Conservation (phyloP, 2,113 vertebrate genomes). For the Chionodraco myersi region DNA sequence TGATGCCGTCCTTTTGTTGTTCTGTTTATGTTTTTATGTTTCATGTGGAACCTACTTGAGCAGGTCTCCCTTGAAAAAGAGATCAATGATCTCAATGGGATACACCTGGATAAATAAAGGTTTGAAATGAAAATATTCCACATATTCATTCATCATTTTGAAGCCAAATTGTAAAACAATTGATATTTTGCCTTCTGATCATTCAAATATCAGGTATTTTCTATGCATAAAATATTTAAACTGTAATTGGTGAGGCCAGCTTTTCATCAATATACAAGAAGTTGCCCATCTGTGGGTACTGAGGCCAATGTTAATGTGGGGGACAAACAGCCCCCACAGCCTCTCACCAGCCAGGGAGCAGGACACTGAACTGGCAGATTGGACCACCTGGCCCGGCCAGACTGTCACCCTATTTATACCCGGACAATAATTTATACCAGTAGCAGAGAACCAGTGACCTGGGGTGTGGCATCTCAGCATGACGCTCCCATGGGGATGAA, state of each 20-base stretch:
- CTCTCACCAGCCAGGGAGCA: constrained; percentile 46
- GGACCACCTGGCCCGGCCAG: constrained; percentile 80
- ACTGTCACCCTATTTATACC: constrained; percentile 82
- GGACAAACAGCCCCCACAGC: constrained; percentile 48
- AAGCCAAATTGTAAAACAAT: background rate
- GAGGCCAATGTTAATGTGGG: constrained; percentile 50
- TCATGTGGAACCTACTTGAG: too few relatives aligned
- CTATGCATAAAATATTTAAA: background rate
- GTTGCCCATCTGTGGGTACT: constrained; percentile 31
- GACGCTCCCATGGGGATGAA: constrained; percentile 22
- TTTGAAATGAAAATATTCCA: too few relatives aligned
- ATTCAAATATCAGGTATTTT: constrained; percentile 17
- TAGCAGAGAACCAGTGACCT: constrained; percentile 31
- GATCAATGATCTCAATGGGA: too few relatives aligned
- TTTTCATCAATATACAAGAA: constrained; percentile 34
- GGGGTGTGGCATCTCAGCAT: constrained; percentile 29
- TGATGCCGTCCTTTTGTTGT: too few relatives aligned
- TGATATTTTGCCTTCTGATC: background rate
- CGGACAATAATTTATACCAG: constrained; percentile 75
- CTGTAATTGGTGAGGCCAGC: constrained; percentile 5
- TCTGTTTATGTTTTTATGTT: too few relatives aligned
- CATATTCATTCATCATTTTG: background rate
- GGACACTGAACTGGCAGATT: constrained; percentile 71
- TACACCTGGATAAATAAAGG: too few relatives aligned
- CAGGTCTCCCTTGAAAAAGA: too few relatives aligned